These are phyloP conservation scores for Nemotelus pantherinus DNA, from an alignment of 2,888 invertebrate species.

Conservation along the genomic window DNA sequence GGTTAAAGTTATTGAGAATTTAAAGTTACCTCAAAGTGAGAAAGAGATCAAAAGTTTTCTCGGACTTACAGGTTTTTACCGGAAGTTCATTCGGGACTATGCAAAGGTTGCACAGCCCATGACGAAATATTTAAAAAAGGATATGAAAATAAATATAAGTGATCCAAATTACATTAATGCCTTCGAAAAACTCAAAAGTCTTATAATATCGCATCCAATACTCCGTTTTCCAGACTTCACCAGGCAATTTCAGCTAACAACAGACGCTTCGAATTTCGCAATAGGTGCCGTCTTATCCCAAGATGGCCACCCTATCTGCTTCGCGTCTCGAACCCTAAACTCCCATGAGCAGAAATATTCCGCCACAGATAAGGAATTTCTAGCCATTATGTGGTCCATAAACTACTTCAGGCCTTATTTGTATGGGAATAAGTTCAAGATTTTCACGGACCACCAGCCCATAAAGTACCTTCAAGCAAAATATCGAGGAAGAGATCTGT, in stretches of 20 bases:
- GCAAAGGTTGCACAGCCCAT: too few species aligned
- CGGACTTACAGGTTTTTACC: slow-evolving; percentile 47
- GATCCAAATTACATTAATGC: slow-evolving; percentile 2
- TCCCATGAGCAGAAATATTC: slow-evolving; percentile 11
- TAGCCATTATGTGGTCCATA: not conserved
- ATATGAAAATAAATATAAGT: too few species aligned
- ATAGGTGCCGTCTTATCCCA: not conserved
- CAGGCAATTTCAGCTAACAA: not conserved
- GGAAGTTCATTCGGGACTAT: too few species aligned
- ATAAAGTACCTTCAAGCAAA: too few species aligned
- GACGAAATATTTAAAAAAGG: too few species aligned
- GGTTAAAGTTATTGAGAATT: slow-evolving; percentile 22
- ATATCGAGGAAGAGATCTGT: too few species aligned
- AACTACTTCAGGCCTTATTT: too few species aligned
- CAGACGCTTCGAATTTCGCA: not conserved
- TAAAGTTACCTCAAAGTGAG: slow-evolving; percentile 44
- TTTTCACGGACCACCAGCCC: too few species aligned
- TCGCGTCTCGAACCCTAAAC: not conserved
- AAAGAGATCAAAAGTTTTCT: slow-evolving; percentile 49
- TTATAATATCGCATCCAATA: not conserved
- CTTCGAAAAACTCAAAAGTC: not conserved
- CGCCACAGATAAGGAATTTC: not conserved
- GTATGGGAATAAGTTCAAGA: too few species aligned
- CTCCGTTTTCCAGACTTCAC: not conserved
- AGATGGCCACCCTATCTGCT: slow-evolving; percentile 7